Conservation (phyloP, 2,113 vertebrate species). For the Hiodon tergisus region DNA sequence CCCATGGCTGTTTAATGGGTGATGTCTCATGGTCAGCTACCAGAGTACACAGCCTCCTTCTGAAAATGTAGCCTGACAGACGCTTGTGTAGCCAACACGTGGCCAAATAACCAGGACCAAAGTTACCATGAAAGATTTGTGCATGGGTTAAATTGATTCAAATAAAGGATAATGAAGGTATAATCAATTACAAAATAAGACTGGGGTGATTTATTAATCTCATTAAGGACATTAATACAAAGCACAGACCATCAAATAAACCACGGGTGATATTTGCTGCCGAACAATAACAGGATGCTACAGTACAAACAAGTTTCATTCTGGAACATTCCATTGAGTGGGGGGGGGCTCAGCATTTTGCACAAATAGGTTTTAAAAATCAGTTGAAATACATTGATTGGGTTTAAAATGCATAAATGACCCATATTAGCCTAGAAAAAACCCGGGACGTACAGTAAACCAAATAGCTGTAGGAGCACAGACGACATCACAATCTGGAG, state of each 20-base stretch:
- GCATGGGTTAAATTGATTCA: not conserved
- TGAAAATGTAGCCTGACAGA: not conserved
- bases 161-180: conserved; percentile 22
- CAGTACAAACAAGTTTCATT: conserved; percentile 41
- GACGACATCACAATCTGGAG: not conserved
- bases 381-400: not conserved
- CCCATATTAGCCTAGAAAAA: not conserved
- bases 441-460: not conserved
- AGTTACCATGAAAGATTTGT: not conserved
- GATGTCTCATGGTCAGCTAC: too few species aligned
- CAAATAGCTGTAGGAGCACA: not conserved
- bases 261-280: conserved; percentile 65
- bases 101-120: not conserved
- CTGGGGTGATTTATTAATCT: conserved; percentile 97
- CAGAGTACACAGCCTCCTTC: not conserved
- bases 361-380: not conserved
- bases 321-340: conserved; percentile 25
- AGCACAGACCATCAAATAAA: conserved; percentile 83
- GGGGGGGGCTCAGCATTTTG: not conserved
- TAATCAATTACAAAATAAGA: conserved; percentile 83
- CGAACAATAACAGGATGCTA: conserved; percentile 65
- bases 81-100: not conserved
- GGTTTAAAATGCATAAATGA: not conserved
- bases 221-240: conserved; percentile 98
- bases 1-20: not conserved